A percentile compares a stretch with the other conserved stretches of the same genome.
Conservation (phyloP, 1,140 invertebrate species). For the Sycophaga agraensis region DNA sequence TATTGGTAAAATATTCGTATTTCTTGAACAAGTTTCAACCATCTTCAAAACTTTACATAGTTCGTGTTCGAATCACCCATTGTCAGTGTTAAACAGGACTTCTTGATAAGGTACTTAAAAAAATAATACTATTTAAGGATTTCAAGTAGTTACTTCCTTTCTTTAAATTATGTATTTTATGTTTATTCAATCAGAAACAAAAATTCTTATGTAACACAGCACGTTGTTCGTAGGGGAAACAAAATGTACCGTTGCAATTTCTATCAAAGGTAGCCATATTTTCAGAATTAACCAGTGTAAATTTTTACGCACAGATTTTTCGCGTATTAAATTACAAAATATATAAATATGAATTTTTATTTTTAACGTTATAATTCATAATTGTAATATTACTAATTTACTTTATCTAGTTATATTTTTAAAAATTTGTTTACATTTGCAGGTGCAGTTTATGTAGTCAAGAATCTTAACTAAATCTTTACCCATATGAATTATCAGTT, state of each 20-base stretch:
- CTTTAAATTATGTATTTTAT: background rate
- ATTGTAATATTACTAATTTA: background rate
- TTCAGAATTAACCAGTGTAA: constrained; percentile 3
- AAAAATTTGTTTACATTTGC: background rate
- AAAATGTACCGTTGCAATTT: constrained; percentile 8
- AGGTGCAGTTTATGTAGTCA: background rate
- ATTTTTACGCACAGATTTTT: background rate
- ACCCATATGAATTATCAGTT: background rate
- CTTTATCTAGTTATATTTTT: background rate
- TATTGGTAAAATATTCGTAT: too few relatives aligned
- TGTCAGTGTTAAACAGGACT: constrained; percentile 13
- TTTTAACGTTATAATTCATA: background rate
- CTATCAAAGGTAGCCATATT: constrained; percentile 23
- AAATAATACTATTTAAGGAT: background rate
- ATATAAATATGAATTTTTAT: background rate
- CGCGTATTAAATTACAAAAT: background rate
- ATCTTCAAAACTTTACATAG: background rate
- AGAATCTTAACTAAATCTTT: background rate
- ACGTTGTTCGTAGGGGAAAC: background rate
- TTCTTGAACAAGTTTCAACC: too few relatives aligned
- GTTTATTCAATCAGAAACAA: background rate
- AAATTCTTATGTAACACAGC: background rate
- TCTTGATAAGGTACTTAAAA: constrained; percentile 17
- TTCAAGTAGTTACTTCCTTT: background rate
- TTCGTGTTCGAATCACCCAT: constrained; percentile 15